Evolutionary conservation across 2,888 invertebrate genomes (phyloP).

Genomic region (Scelioninae gen. 2): DNA sequence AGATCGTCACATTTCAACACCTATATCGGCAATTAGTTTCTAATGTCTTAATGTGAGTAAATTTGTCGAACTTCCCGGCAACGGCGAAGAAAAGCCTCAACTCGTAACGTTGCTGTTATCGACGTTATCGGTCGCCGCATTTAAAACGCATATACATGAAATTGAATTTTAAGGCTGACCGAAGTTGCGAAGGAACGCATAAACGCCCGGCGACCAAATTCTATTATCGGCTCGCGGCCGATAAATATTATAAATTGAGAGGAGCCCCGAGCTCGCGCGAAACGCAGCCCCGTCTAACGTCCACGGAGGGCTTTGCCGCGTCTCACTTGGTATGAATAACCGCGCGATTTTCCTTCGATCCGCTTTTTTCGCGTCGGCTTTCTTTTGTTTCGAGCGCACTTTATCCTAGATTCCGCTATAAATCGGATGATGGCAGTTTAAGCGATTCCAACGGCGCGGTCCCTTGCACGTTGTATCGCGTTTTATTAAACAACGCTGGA

Average conservation of each 20-base stretch:
- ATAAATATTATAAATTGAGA: conserved; percentile 75
- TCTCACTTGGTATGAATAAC: conserved; percentile 42
- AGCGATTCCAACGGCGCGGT: conserved; percentile 70
- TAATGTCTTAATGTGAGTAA: too few species aligned
- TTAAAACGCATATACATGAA: conserved; percentile 41
- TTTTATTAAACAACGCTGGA: conserved; percentile 46
- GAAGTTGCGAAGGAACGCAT: conserved; percentile 44
- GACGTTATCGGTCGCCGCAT: conserved; percentile 19
- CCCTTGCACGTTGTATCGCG: conserved; percentile 35
- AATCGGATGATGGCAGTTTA: conserved; percentile 70
- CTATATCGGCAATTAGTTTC: too few species aligned
- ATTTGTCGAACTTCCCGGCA: not conserved
- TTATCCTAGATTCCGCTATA: conserved; percentile 63
- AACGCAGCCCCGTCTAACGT: conserved; percentile 37
- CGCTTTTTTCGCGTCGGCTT: conserved; percentile 24
- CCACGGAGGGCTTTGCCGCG: conserved; percentile 23
- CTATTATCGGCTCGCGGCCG: conserved; percentile 72
- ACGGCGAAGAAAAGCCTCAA: conserved; percentile 11
- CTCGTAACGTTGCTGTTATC: conserved; percentile 15
- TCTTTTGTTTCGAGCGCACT: conserved; percentile 40
- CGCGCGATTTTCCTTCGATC: conserved; percentile 50
- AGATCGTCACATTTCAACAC: too few species aligned
- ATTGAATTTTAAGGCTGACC: conserved; percentile 55
- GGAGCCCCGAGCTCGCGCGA: conserved; percentile 29
- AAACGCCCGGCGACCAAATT: conserved; percentile 66